Evolutionary conservation across 2,888 invertebrate genomes (phyloP).

Genomic region (Erannis defoliaria): DNA sequence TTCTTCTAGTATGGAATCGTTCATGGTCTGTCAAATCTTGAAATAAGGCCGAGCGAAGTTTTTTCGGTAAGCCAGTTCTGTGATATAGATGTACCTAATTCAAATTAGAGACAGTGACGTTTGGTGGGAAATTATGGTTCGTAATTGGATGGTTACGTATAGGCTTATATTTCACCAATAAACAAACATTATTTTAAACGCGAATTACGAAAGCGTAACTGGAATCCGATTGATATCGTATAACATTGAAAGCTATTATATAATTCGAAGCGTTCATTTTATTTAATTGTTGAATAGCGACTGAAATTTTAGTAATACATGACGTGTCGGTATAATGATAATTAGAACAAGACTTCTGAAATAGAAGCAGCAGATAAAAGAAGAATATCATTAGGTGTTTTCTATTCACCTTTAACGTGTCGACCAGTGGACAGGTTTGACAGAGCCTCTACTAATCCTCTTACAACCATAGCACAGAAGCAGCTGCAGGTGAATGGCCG

Average conservation of each 20-base stretch:
- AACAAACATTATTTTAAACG: slow-evolving; percentile 1
- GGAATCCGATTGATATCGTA: slow-evolving; percentile 18
- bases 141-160: slow-evolving; percentile 33
- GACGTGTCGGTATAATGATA: not conserved
- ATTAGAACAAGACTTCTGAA: not conserved
- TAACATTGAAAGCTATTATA: not conserved
- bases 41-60: slow-evolving; percentile 30
- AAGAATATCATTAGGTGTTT: not conserved
- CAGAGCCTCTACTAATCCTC: slow-evolving; percentile 24
- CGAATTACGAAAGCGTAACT: slow-evolving; percentile 12
- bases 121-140: slow-evolving; percentile 18
- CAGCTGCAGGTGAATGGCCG: slow-evolving; percentile 75
- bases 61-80: slow-evolving; percentile 18
- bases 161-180: slow-evolving; percentile 16
- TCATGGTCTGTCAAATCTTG: slow-evolving; percentile 35
- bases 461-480: slow-evolving; percentile 49
- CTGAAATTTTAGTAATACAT: not conserved
- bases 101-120: slow-evolving; percentile 10
- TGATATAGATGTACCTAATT: slow-evolving; percentile 3
- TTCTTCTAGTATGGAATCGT: slow-evolving; percentile 28
- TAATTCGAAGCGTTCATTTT: not conserved
- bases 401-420: not conserved
- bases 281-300: not conserved
- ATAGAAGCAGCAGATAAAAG: not conserved
- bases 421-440: slow-evolving; percentile 8